Percentiles rank a stretch among this genome's conserved stretches.
Evolutionary conservation across 2,113 vertebrate species (phyloP).

Genomic region (Leucoraja erinaceus): DNA sequence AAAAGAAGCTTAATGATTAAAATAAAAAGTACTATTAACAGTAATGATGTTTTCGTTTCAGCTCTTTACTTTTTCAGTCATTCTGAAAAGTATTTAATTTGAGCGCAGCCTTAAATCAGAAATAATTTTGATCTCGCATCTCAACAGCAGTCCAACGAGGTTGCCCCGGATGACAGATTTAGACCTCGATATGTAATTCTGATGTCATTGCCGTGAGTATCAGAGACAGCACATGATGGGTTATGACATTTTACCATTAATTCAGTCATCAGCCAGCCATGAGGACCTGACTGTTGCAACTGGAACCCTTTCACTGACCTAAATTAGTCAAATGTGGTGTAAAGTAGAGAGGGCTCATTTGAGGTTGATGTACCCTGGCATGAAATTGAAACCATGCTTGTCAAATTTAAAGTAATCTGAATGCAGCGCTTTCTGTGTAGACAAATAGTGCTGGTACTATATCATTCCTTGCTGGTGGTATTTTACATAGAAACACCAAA

Average conservation of each 20-base stretch:
- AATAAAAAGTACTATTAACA: not conserved
- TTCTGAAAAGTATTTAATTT: not conserved
- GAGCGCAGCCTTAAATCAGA: not conserved
- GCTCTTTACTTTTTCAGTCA: not conserved
- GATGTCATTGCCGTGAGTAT: not conserved
- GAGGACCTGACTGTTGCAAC: not conserved
- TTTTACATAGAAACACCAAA: no score
- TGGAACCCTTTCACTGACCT: not conserved
- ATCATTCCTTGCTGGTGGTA: no score
- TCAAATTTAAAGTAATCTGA: not conserved
- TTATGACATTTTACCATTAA: constrained; percentile 17
- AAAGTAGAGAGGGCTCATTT: not conserved
- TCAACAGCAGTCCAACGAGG: not conserved
- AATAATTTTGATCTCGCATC: not conserved
- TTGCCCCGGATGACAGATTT: not conserved
- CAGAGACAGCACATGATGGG: not conserved
- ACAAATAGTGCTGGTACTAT: no score
- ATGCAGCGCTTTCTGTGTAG: no score
- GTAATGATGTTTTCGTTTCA: not conserved
- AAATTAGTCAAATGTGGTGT: not conserved
- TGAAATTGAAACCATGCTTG: not conserved
- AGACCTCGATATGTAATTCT: not conserved
- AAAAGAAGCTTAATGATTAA: not conserved
- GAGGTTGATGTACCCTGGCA: not conserved
- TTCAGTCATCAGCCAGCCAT: not conserved